Conservation (phyloP, 2,113 vertebrate species). For the Clarias magur region DNA sequence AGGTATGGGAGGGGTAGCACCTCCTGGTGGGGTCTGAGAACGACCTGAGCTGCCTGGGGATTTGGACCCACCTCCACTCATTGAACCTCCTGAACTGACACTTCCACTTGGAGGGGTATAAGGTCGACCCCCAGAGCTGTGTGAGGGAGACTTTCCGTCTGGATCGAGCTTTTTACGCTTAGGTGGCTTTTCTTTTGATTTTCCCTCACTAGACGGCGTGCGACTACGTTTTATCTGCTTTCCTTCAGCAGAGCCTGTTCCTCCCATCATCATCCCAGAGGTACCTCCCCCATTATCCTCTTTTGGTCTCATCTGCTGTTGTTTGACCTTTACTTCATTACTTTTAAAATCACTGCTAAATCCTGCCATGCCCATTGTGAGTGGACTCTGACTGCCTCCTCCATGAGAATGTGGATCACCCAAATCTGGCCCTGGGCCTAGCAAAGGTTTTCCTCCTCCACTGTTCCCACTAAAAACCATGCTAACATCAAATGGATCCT, state of each 20-base stretch:
- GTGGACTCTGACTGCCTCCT: slow-evolving; percentile 88
- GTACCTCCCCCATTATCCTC: slow-evolving; percentile 77
- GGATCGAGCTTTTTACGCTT: slow-evolving; percentile 93
- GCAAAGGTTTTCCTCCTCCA: slow-evolving; percentile 71
- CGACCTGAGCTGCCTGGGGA: slow-evolving; percentile 93
- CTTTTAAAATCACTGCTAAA: slow-evolving; percentile 71
- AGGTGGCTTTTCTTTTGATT: slow-evolving; percentile 93
- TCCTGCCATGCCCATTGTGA: slow-evolving; percentile 71
- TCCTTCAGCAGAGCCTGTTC: slow-evolving; percentile 76
- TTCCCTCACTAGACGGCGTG: slow-evolving; percentile 93
- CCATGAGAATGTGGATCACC: slow-evolving; percentile 75
- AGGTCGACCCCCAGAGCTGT: slow-evolving; percentile 87
- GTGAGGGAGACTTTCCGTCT: slow-evolving; percentile 93
- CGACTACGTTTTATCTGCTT: slow-evolving; percentile 93
- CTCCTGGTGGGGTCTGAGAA: slow-evolving; percentile 92
- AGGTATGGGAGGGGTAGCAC: slow-evolving; percentile 92
- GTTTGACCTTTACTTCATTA: slow-evolving; percentile 81
- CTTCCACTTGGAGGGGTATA: slow-evolving; percentile 93
- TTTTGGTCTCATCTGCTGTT: slow-evolving; percentile 69
- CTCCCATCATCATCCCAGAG: slow-evolving; percentile 71
- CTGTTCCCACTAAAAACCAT: slow-evolving; percentile 70
- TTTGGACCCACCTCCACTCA: slow-evolving; percentile 89
- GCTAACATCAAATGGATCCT: slow-evolving; percentile 77
- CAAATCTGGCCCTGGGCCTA: slow-evolving; percentile 83
- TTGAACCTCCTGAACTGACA: slow-evolving; percentile 77